Base-by-base conservation (phyloP, 2,113 vertebrate species). In the Diphyllodes magnificus region DNA sequence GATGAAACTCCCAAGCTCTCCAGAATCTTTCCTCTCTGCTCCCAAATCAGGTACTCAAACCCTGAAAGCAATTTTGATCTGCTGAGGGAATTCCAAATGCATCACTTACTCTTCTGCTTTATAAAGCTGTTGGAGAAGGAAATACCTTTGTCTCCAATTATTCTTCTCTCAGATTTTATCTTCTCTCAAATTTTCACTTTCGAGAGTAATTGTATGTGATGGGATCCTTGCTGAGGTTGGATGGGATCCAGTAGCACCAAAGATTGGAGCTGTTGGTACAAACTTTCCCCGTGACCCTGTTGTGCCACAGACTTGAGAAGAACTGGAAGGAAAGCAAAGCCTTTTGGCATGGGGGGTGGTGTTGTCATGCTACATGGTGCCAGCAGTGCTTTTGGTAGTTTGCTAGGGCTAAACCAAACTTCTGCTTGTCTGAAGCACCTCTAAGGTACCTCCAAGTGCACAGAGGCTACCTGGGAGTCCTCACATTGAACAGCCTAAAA, bases 231-330 rank as follows among this genome's bases (percentile, higher is more conserved):
- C 22, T 68, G 44, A 40, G 15, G 20, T 6, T 54, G 16, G 12
- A 4, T 51, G n/a, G 59, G 50, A 23, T 82, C 22, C 17, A 45
- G 19, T 51, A 75, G 28, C 37, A 50, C 22, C 23, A 24, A 60
- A 19, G 7, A 9, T 27, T 65, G 16, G 27, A 44, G n/a, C 23
- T 37, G 2, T 28, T 28, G 19, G 8, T 15, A 6, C 0, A 1
- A 30, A 27, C 28, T 50, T 72, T 75, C 39, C 30, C 33, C 3
- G 0, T 50, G 40, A 80, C 33, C 24, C 11, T 28, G 18, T 23
- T 60, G 50, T 70, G 71, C 39, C 15, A 28, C 27, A 12, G 66
- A n/a, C 60, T 53, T 64, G 31, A 57, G 57, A 56, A 79, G 11
- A 84, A 10, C 13, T 28, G 50, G 76, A 79, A 28, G 59, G 56